Evolutionary conservation across 2,113 vertebrate species (phyloP), one percentile per base, ranked within the genome.

Genomic region (Hymenochirus boettgeri): DNA sequence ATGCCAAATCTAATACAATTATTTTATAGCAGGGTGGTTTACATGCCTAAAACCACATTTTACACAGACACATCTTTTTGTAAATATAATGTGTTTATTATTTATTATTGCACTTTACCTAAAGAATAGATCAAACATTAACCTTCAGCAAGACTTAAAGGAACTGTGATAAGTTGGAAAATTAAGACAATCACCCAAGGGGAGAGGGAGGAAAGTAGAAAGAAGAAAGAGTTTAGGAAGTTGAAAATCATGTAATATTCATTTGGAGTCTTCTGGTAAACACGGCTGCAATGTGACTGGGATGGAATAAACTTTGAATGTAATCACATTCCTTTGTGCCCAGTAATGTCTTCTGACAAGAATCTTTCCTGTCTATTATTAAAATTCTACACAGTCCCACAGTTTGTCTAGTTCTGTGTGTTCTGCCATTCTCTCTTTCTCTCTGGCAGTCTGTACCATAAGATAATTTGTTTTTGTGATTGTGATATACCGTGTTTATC

Each of bases 351-450:
- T 60, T 69, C 56, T 60, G 65, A 69, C 65, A 69, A 69, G 65
- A 69, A 69, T 69, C 65, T 69, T 69, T 53, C 65, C 65, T 69
- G 65, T 27, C 35, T 60, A 69, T 69, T 69, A 69, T 69, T 69
- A 69, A 60, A 69, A 60, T 69, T 60, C 57, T 31, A 69, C 65
- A 69, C 47, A 53, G 56, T 69, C 47, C 56, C 64, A 39, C 64
- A 58, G n/a, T 35, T 13, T 35, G 33, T 35, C 33, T 35, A 9
- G 10, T 12, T 33, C 7, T 33, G 7, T 33, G 8, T 33, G n/a
- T n/a, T n/a, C n/a, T n/a, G n/a, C n/a, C 7, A 2, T 7, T 59
- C 65, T 25, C 17, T 42, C 17, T 52, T 8, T 59, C 46, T 52
- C 47, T 45, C 65, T 60, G 65, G 56, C 57, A 69, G 56, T 27